Base-by-base conservation (phyloP, 1,140 invertebrate genomes). In the Microplitis mediator region DNA sequence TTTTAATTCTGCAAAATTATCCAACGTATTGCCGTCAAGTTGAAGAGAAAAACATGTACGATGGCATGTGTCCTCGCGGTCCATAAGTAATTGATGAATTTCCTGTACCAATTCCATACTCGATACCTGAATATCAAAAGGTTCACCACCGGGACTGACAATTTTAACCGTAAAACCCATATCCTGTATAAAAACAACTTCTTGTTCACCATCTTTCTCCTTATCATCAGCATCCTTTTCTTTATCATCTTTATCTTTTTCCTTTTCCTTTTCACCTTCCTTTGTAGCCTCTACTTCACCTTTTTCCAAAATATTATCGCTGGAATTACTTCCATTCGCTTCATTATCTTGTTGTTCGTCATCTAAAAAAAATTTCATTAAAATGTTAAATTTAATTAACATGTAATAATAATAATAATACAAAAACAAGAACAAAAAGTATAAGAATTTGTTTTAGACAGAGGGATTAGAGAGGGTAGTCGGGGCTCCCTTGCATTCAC, bases 1-100 rank as follows among this genome's bases (percentile, higher is more conserved):
- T 86, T 99, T 99, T 32, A 99, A 85, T 87, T 99, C 98, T 8
- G 97, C 95, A 89, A 99, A 99, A 86, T 99, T 98, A 83, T 99
- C 98, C 54, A 99, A 88, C 3, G 95, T 97, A 63, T 93, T 92
- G 8, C 95, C 95, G 81, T 98, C 96, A 4, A 99, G 87, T 87
- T 99, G 97, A 6, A 99, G 89, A 0, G 97, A 98, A 84, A 99
- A 99, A 83, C 98, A 99, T 2, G 98, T 99, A 32, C 97, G 89
- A 80, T 98, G 97, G 81, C 98, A 99, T 0, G 97, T 98, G 81
- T 99, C 97, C 85, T 99, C 97, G 39, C 97, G 89, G 83, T 99
- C 98, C 95, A 99, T 98, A 6, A 99, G 87, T 63, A 99, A 88
- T 86, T 99, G 97, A 85, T 99, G 97, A 64, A 99, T 98, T 89